phyloP scores from a whole-genome alignment of 2,113 vertebrate genomes.

The Chrysemys picta region DNA sequence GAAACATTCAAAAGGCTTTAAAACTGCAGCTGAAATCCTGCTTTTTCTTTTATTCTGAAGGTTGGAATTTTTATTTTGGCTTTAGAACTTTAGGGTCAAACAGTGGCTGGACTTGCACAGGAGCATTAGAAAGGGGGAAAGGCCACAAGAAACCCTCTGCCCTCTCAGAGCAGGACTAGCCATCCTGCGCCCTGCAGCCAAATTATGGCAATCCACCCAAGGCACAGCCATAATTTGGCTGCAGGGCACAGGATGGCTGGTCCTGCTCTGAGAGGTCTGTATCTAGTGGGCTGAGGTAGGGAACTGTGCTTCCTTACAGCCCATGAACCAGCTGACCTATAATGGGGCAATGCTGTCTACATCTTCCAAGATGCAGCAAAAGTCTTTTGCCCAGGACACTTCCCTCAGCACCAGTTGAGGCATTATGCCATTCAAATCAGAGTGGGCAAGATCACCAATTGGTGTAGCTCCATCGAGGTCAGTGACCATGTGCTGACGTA shows the following conservation, averaged over 20 bases:
- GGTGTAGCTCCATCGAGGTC: neutral
- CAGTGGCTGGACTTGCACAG: neutral
- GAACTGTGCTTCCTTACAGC: conserved; percentile 57
- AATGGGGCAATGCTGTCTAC: neutral
- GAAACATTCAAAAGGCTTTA: conserved; percentile 60
- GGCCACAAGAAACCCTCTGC: neutral
- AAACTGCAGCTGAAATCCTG: conserved; percentile 60
- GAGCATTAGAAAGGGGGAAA: neutral
- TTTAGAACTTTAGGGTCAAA: neutral
- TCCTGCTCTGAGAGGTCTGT: conserved; percentile 37
- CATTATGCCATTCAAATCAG: fast-evolving
- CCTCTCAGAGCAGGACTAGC: too few relatives aligned
- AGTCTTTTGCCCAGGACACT: neutral
- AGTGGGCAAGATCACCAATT: neutral
- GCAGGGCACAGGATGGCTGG: neutral
- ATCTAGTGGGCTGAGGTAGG: conserved; percentile 21
- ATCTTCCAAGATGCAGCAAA: conserved; percentile 18
- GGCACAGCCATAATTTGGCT: neutral
- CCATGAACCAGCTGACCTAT: neutral
- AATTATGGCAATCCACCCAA: neutral
- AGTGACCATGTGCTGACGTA: conserved; percentile 43
- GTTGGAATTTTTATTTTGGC: neutral
- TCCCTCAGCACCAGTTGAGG: neutral
- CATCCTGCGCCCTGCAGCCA: too few relatives aligned
- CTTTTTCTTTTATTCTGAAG: conserved; percentile 29